Evolutionary conservation across 2,113 vertebrate species (phyloP).

Genomic region (rabbit (Oryctolagus cuniculus)): DNA sequence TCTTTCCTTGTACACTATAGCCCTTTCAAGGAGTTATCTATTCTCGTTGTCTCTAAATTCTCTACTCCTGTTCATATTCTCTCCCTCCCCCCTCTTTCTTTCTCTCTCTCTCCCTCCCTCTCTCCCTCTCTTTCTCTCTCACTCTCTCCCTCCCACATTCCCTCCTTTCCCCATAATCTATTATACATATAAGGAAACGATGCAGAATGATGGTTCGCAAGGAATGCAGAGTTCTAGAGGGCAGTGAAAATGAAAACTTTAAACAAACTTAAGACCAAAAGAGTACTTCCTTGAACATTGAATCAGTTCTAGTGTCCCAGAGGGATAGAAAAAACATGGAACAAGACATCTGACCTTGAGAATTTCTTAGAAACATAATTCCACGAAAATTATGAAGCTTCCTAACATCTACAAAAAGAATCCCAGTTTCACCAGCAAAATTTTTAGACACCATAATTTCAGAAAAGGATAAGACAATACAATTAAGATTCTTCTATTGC

Average conservation of each 20-base stretch:
- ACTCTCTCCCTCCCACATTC: too few relatives aligned
- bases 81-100: background rate
- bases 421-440: background rate
- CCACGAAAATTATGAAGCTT: background rate
- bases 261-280: background rate
- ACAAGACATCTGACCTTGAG: background rate
- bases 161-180: background rate
- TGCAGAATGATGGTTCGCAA: background rate
- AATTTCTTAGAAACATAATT: background rate
- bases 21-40: background rate
- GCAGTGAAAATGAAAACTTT: background rate
- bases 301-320: background rate
- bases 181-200: background rate
- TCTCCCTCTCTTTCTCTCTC: background rate
- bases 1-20: slow-evolving; percentile 33
- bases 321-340: background rate
- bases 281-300: background rate
- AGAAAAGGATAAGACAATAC: background rate
- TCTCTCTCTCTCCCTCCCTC: background rate
- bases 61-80: too few relatives aligned
- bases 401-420: background rate
- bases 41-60: background rate
- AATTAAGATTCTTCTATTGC: background rate
- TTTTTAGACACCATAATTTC: background rate
- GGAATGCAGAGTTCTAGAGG: background rate